Evolutionary conservation across 2,888 invertebrate species (phyloP), one percentile per base, ranked within the genome.

Genomic region (Dugesia japonica): DNA sequence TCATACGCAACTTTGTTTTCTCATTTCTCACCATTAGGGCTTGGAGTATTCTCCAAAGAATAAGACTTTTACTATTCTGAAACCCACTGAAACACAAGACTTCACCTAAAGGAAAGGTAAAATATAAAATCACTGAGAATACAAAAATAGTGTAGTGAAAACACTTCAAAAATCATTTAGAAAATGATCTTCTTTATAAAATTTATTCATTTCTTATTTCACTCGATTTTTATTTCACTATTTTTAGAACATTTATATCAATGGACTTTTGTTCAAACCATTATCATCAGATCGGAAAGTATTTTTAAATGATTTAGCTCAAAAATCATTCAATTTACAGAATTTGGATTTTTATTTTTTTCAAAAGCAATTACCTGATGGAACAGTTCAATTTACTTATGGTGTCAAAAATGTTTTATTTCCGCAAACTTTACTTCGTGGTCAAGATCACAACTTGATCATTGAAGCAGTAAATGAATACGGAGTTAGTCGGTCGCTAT

Each of bases 171-270:
- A n/a, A n/a, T n/a, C n/a, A n/a, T n/a, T n/a, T n/a, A n/a, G n/a
- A n/a, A n/a, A n/a, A n/a, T n/a, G n/a, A n/a, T n/a, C n/a, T n/a
- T n/a, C n/a, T n/a, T n/a, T n/a, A n/a, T n/a, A n/a, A n/a, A n/a
- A n/a, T n/a, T n/a, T n/a, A n/a, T n/a, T n/a, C n/a, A n/a, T n/a
- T n/a, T n/a, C n/a, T n/a, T n/a, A n/a, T n/a, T n/a, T n/a, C n/a
- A n/a, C n/a, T n/a, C n/a, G n/a, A n/a, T n/a, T n/a, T n/a, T n/a
- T n/a, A n/a, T n/a, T n/a, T n/a, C n/a, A n/a, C n/a, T n/a, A n/a
- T n/a, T 56, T 56, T n/a, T n/a, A 56, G 56, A 56, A 56, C 23
- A 23, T 56, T 56, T 56, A 56, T 56, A 56, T 56, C n/a, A 56
- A 56, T n/a, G 56, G 56, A 56, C 1, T 56, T n/a, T 4, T 20